These are phyloP conservation scores for Chelidonichthys spinosus DNA, from an alignment of 2,797 vertebrate species.

Conservation along the genomic window DNA sequence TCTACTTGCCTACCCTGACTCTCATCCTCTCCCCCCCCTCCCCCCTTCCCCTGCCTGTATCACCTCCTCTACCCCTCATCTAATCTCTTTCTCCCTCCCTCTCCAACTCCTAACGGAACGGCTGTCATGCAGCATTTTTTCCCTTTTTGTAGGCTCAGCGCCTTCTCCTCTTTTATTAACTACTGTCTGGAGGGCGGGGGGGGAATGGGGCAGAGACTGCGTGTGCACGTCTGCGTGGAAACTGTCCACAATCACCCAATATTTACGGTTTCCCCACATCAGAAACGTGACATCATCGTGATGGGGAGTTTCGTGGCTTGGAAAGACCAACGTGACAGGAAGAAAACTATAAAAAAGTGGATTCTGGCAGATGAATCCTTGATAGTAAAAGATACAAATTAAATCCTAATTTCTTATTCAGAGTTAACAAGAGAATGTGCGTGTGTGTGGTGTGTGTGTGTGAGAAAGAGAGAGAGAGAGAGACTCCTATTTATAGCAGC, in stretches of 20 bases:
- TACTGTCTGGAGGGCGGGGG: slow-evolving; percentile 34
- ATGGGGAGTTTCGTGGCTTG: background rate
- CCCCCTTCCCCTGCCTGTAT: slow-evolving; percentile 34
- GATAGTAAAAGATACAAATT: slow-evolving; percentile 44
- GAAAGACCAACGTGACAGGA: background rate
- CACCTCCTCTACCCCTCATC: slow-evolving; percentile 50
- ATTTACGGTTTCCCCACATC: slow-evolving; percentile 10
- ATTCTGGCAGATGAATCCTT: slow-evolving; percentile 6
- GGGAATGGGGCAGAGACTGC: slow-evolving; percentile 6
- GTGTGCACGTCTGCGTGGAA: background rate
- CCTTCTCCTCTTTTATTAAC: slow-evolving; percentile 62
- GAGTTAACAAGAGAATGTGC: slow-evolving; percentile 34
- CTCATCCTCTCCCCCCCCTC: slow-evolving; percentile 20
- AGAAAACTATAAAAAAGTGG: slow-evolving; percentile 7
- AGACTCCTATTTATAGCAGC: slow-evolving; percentile 79
- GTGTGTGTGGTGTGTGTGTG: background rate
- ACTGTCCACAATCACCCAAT: slow-evolving; percentile 6
- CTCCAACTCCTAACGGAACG: slow-evolving; percentile 24
- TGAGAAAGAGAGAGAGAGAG: slow-evolving; percentile 1
- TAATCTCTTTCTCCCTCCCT: slow-evolving; percentile 47
- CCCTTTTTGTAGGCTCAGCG: slow-evolving; percentile 38
- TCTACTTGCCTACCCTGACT: slow-evolving; percentile 51
- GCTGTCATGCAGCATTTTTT: slow-evolving; percentile 51
- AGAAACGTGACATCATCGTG: slow-evolving; percentile 10
- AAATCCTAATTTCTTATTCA: slow-evolving; percentile 48